These are phyloP conservation scores for Donacobius atricapilla DNA, from an alignment of 2,113 vertebrate genomes.

Conservation along the genomic window DNA sequence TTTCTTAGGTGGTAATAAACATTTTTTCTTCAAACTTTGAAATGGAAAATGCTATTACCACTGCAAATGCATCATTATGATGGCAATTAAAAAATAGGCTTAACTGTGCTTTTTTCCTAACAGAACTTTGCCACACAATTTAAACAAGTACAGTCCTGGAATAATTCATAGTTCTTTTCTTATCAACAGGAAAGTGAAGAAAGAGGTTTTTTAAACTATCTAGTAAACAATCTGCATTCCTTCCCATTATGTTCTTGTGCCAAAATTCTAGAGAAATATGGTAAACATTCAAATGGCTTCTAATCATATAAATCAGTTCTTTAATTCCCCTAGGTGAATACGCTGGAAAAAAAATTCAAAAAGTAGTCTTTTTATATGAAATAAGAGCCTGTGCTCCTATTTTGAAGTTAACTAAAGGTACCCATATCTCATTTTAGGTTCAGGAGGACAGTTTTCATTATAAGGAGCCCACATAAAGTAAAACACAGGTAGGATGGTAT, in stretches of 20 bases:
- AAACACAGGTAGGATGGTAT: rapidly evolving
- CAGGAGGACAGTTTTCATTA: neutral
- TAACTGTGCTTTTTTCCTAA: neutral
- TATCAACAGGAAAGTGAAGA: neutral
- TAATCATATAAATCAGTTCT: neutral
- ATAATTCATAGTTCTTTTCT: neutral
- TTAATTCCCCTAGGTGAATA: neutral
- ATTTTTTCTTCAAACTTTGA: neutral
- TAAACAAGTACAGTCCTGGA: neutral
- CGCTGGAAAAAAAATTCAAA: neutral
- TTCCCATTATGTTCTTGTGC: neutral
- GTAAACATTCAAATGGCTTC: neutral
- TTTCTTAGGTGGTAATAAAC: neutral
- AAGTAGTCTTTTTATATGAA: neutral
- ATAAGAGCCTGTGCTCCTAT: neutral
- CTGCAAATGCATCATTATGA: neutral
- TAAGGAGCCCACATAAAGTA: neutral
- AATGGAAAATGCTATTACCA: neutral
- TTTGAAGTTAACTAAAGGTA: neutral
- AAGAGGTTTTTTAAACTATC: neutral
- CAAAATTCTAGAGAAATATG: neutral
- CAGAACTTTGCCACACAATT: neutral
- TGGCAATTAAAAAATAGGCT: neutral
- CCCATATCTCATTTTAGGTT: neutral
- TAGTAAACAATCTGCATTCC: neutral